Conservation (phyloP, 1,140 invertebrate species). For the Drosophila repleta region DNA sequence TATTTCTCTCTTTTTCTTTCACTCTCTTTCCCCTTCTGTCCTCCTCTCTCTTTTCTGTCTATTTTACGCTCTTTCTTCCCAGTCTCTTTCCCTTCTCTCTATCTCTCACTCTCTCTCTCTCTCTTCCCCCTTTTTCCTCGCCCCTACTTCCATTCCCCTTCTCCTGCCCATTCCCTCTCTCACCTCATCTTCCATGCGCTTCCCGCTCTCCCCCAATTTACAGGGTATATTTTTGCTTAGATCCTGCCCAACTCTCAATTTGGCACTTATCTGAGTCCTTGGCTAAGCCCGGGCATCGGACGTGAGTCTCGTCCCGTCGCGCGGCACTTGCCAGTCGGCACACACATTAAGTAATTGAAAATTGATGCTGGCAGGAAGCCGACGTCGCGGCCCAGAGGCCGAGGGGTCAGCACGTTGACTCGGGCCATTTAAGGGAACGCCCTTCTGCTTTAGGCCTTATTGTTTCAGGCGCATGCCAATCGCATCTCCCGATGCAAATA, state of each 20-base stretch:
- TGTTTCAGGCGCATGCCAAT: slow-evolving; percentile 13
- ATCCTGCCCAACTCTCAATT: not conserved
- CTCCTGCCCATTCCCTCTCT: too few relatives aligned
- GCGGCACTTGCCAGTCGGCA: slow-evolving; percentile 23
- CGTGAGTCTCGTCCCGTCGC: not conserved
- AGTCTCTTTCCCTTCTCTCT: not conserved
- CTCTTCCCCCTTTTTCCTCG: not conserved
- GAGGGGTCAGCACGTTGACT: not conserved
- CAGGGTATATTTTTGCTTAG: not conserved
- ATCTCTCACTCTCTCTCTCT: not conserved
- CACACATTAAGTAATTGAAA: slow-evolving; percentile 64
- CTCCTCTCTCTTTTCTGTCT: not conserved
- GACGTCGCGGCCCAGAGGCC: not conserved
- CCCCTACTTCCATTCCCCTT: too few relatives aligned
- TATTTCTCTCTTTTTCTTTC: not conserved
- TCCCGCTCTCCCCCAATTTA: not conserved
- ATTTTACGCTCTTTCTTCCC: not conserved
- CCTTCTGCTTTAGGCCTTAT: slow-evolving; percentile 22
- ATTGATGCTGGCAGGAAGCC: slow-evolving; percentile 33
- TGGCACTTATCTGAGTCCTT: not conserved
- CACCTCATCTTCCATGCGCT: too few relatives aligned
- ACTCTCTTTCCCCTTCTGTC: not conserved
- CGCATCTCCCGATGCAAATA: not conserved
- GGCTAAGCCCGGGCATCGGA: not conserved
- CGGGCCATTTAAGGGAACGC: slow-evolving; percentile 21